phyloP scores from a whole-genome alignment of 2,888 invertebrate genomes.

The Pantelozetes paolii region DNA sequence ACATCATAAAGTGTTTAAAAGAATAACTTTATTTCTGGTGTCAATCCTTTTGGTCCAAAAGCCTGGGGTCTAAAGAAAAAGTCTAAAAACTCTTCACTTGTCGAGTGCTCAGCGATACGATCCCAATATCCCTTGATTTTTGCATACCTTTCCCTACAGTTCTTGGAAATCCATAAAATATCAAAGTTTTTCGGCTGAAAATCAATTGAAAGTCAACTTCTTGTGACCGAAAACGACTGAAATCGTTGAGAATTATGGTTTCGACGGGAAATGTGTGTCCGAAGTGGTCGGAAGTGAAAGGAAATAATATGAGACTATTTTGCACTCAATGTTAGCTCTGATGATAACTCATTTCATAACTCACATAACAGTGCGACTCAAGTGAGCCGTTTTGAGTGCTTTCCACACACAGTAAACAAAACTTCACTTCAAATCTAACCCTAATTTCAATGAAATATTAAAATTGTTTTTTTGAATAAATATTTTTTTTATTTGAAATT shows the following conservation, averaged over 20 bases:
- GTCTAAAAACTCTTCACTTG: not conserved
- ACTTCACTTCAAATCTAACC: not conserved
- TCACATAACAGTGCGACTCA: not conserved
- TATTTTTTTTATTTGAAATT: no score
- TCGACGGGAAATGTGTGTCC: not conserved
- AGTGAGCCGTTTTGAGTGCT: conserved; percentile 12
- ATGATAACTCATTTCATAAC: conserved; percentile 9
- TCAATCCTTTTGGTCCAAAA: conserved; percentile 30
- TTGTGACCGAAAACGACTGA: not conserved
- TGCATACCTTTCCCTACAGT: not conserved
- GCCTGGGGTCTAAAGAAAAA: conserved; percentile 4
- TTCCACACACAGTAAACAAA: not conserved
- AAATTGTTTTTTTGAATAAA: not conserved
- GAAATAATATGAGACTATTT: conserved; percentile 17
- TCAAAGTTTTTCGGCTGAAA: no score
- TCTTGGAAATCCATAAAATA: no score
- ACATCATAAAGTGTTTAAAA: conserved; percentile 14
- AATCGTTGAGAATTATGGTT: not conserved
- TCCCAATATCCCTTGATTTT: conserved; percentile 22
- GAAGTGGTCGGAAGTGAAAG: conserved; percentile 13
- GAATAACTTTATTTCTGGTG: conserved; percentile 16
- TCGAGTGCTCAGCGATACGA: not conserved
- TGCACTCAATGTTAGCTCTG: not conserved
- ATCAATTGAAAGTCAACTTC: not conserved
- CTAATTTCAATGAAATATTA: not conserved